Evolutionary conservation across 2,113 vertebrate genomes (phyloP).

Genomic region (Melanostigma gelatinosum): DNA sequence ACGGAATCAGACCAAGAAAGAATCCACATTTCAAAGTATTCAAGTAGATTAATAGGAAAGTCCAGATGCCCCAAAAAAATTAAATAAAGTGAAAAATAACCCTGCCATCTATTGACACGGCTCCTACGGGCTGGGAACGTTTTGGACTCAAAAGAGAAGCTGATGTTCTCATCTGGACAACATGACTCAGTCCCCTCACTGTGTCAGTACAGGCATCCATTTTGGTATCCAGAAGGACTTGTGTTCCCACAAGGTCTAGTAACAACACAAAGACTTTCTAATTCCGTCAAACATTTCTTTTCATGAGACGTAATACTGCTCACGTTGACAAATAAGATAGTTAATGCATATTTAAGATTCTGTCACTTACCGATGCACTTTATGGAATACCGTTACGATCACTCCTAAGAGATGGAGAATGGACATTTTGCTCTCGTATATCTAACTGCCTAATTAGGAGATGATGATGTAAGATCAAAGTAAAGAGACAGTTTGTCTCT

Average conservation of each 20-base stretch:
- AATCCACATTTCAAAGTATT: constrained; percentile 44
- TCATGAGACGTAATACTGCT: not conserved
- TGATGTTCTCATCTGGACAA: constrained; percentile 25
- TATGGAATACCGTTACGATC: not conserved
- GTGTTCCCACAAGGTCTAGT: not conserved
- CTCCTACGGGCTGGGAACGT: not conserved
- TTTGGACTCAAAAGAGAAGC: constrained; percentile 24
- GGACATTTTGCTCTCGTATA: not conserved
- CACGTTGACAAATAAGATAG: not conserved
- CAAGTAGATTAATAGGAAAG: constrained; percentile 47
- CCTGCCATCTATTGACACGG: constrained; percentile 16
- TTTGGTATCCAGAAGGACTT: not conserved
- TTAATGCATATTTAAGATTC: not conserved
- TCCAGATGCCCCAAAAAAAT: constrained; percentile 41
- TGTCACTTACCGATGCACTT: not conserved
- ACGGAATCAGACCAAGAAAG: constrained; percentile 20
- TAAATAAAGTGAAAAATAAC: not conserved
- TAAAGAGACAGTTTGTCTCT: not conserved
- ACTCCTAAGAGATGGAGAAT: not conserved
- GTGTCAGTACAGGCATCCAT: not conserved
- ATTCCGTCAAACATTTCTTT: not conserved
- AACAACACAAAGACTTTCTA: not conserved
- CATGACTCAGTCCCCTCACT: not conserved
- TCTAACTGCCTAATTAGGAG: not conserved
- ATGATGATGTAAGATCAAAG: not conserved